A percentile compares a stretch with the other conserved stretches of the same genome.
phyloP scores from a whole-genome alignment of 1,140 invertebrate genomes.

The Megalonaias nervosa region DNA sequence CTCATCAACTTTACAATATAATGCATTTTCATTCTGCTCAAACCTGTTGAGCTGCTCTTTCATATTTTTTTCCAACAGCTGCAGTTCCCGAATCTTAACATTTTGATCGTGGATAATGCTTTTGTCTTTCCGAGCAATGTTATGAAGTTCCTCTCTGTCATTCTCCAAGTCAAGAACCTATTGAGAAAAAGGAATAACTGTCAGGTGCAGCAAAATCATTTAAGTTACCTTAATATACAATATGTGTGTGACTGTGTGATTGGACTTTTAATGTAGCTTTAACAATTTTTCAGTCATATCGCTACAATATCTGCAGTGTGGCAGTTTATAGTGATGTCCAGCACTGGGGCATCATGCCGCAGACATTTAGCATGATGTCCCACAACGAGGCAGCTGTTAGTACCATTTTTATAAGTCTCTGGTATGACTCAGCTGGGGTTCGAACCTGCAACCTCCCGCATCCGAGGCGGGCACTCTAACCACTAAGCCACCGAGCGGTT shows the following conservation, averaged over 20 bases:
- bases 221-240: neutral
- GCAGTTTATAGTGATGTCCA: no score
- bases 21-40: constrained; percentile 52
- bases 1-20: constrained; percentile 53
- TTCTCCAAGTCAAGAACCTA: constrained; percentile 64
- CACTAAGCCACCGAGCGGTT: neutral
- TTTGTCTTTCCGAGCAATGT: constrained; percentile 67
- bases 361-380: no score
- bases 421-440: no score
- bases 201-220: neutral
- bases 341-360: no score
- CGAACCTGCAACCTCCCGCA: no score
- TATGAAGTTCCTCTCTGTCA: constrained; percentile 67
- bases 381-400: no score
- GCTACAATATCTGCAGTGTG: no score
- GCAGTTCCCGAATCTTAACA: constrained; percentile 57
- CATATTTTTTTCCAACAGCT: constrained; percentile 59
- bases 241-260: no score
- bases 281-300: no score
- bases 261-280: no score
- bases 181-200: neutral
- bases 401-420: no score
- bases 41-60: constrained; percentile 58
- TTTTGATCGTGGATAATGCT: constrained; percentile 66
- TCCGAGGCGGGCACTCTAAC: no score